Base-by-base conservation (phyloP, 2,797 vertebrate genomes). In the Sebastes trivittatus region DNA sequence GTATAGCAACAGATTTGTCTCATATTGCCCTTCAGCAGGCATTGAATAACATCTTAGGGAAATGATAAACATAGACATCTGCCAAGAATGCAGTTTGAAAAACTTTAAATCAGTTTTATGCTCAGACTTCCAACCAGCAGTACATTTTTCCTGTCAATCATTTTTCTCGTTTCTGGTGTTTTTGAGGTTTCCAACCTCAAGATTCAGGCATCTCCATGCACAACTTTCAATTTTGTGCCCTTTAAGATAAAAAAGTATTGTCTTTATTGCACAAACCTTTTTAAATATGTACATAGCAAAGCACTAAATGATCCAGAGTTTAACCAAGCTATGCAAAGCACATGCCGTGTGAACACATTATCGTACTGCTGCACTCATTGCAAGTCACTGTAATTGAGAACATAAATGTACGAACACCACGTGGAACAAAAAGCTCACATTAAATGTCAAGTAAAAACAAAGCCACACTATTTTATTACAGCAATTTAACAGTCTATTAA, bases 361-460 rank as follows among this genome's bases (percentile, higher is more conserved):
- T 3, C 42, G 42, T 42, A 42, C 38, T 42, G 38, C 46, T 49
- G 46, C 18, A 18, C 16, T 7, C 18, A 4, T 6, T 36, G 7
- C 7, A 11, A 67, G 22, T 54, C 32, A 10, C 27, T 22, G 16
- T 27, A n/a, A 52, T 10, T 52, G 49, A 52, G 49, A n/a, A 52
- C 18, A 52, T 52, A 8, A 52, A 52, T n/a, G 8, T 52, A 20
- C 18, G 18, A 49, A 49, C 46, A 52, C 7, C 49, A 52, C 20
- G 5, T 2, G 10, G 27, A 69, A 75, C 29, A 60, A 78, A 32
- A 25, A 46, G 61, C 58, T 73, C 56, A 27, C n/a, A 58, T 64
- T 68, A 67, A 74, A 77, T 49, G 6, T 60, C 64, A 38, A 54
- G 14, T 36, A 70, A 60, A 75, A 76, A 52, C 52, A 74, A 75